phyloP scores from a whole-genome alignment of 92 coral and sea anemone species.

The Nematostella vectensis region DNA sequence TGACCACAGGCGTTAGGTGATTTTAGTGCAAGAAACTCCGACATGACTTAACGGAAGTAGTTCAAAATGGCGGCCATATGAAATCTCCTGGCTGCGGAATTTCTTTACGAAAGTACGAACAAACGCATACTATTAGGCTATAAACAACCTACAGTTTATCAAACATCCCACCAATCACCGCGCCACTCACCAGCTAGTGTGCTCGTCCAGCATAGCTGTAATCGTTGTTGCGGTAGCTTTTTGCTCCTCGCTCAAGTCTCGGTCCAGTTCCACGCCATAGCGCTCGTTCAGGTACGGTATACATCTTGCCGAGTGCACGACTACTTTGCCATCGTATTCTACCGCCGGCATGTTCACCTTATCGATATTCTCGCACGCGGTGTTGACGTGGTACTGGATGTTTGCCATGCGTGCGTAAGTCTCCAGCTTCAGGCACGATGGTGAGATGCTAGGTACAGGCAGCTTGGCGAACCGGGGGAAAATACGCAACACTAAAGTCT shows the following conservation, averaged over 20 bases:
- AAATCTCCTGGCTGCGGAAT: too few relatives aligned
- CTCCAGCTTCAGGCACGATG: slow-evolving; percentile 73
- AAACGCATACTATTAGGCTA: too few relatives aligned
- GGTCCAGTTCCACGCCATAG: slow-evolving; percentile 52
- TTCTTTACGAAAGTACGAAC: too few relatives aligned
- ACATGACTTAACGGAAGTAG: too few relatives aligned
- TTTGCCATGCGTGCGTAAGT: slow-evolving; percentile 73
- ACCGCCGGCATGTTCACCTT: slow-evolving; percentile 84
- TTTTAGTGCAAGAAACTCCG: too few relatives aligned
- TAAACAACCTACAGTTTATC: too few relatives aligned
- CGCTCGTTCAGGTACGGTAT: slow-evolving; percentile 64
- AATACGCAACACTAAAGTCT: neutral
- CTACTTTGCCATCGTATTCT: slow-evolving; percentile 44
- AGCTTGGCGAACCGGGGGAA: neutral
- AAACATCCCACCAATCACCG: neutral
- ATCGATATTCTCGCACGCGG: slow-evolving; percentile 41
- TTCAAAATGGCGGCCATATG: too few relatives aligned
- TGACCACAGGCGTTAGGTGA: too few relatives aligned
- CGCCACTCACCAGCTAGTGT: slow-evolving; percentile 63
- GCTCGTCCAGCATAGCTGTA: slow-evolving; percentile 77
- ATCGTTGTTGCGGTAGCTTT: slow-evolving; percentile 65
- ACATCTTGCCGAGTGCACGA: slow-evolving; percentile 73
- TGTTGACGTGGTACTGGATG: slow-evolving; percentile 58
- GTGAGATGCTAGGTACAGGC: slow-evolving; percentile 9
- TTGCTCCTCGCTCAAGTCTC: slow-evolving; percentile 41